Evolutionary conservation across 2,797 vertebrate genomes (phyloP).

Genomic region (Xenentodon cancila): DNA sequence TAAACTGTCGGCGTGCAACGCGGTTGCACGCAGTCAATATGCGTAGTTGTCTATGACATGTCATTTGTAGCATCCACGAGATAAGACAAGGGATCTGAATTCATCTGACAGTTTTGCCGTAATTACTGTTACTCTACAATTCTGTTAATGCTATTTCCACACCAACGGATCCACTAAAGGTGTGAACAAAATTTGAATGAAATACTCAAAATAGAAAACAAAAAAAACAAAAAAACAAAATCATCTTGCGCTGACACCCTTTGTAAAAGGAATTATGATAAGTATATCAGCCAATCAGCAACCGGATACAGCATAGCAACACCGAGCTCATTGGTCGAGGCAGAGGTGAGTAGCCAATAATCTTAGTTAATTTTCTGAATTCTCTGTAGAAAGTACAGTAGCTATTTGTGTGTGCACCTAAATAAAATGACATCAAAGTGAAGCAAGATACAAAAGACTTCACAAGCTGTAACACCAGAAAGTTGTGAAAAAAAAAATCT

Average conservation of each 20-base stretch:
- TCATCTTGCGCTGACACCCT: constrained; percentile 39
- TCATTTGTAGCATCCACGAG: too few relatives aligned
- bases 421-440: not conserved
- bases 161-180: too few relatives aligned
- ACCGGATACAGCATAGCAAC: constrained; percentile 77
- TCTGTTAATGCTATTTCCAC: too few relatives aligned
- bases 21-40: too few relatives aligned
- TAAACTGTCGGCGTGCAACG: too few relatives aligned
- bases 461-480: not conserved
- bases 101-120: too few relatives aligned
- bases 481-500: not conserved
- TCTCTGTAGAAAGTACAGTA: not conserved
- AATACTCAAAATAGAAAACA: too few relatives aligned
- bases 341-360: constrained; percentile 42
- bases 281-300: constrained; percentile 66
- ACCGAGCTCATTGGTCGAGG: constrained; percentile 69
- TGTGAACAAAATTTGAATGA: too few relatives aligned
- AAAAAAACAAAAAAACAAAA: not conserved
- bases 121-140: too few relatives aligned
- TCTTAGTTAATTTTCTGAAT: not conserved
- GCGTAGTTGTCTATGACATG: too few relatives aligned
- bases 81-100: too few relatives aligned
- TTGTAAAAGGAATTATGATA: constrained; percentile 64
- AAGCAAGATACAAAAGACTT: accelerated
- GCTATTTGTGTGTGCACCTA: not conserved